These are phyloP conservation scores for Lysiphlebus fabarum DNA, from an alignment of 1,140 invertebrate genomes.

Conservation along the genomic window DNA sequence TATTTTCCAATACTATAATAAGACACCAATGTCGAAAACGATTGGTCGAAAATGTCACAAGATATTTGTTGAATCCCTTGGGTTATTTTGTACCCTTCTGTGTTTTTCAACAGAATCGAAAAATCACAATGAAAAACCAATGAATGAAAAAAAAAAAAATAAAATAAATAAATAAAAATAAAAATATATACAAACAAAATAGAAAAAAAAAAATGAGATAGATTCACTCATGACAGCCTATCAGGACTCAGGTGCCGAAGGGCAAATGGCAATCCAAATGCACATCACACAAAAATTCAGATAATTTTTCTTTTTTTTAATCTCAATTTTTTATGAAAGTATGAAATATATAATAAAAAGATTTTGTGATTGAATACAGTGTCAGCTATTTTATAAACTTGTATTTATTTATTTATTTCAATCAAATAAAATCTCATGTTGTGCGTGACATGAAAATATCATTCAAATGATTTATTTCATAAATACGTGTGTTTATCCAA, in stretches of 20 bases:
- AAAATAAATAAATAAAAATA: neutral
- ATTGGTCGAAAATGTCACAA: constrained; percentile 7
- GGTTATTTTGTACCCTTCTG: neutral
- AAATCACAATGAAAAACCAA: neutral
- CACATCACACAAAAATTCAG: constrained; percentile 1
- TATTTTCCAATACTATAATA: neutral
- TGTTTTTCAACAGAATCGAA: neutral
- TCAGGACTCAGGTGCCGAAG: constrained; percentile 31
- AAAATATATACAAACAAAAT: neutral
- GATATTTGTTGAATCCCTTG: neutral
- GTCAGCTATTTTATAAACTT: no score
- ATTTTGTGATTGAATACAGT: no score
- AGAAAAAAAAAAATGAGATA: constrained; percentile 1
- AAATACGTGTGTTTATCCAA: no score
- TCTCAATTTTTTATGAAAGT: neutral
- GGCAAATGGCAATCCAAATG: constrained; percentile 33
- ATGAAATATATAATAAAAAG: no score
- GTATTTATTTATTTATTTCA: no score
- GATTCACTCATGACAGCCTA: neutral
- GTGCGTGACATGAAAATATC: no score
- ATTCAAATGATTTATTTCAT: no score
- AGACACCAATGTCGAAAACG: neutral
- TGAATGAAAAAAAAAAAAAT: no score
- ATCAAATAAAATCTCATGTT: no score
- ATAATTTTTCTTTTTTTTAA: constrained; percentile 3